phyloP scores from a whole-genome alignment of 2,888 invertebrate species.

The Fragum whitleyi region DNA sequence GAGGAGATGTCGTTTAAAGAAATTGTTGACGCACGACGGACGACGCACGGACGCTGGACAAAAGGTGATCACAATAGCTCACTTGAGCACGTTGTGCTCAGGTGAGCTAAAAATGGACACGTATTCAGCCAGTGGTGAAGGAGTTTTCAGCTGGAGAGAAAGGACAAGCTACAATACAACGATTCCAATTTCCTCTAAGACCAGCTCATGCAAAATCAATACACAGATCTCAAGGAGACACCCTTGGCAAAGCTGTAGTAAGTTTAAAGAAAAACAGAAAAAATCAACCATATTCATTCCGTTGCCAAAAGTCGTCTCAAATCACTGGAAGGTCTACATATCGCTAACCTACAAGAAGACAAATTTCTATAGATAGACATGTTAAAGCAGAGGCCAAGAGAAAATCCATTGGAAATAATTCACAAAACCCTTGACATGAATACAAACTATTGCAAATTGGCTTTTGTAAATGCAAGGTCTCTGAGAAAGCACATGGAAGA shows the following conservation, averaged over 20 bases:
- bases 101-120: no score
- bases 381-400: slow-evolving; percentile 42
- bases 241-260: slow-evolving; percentile 51
- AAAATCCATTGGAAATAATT: slow-evolving; percentile 13
- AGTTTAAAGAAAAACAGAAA: slow-evolving; percentile 50
- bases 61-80: no score
- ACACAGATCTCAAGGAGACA: slow-evolving; percentile 60
- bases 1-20: no score
- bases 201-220: slow-evolving; percentile 59
- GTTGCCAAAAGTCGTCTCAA: slow-evolving; percentile 57
- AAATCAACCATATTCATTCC: slow-evolving; percentile 61
- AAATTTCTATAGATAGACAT: slow-evolving; percentile 39
- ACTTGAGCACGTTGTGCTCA: no score
- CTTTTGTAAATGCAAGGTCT: slow-evolving; percentile 55
- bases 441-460: slow-evolving; percentile 31
- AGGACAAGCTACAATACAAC: slow-evolving; percentile 42
- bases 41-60: no score
- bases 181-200: slow-evolving; percentile 60
- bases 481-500: slow-evolving; percentile 34
- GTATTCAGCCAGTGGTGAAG: slow-evolving; percentile 36
- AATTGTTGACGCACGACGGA: no score
- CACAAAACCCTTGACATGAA: slow-evolving; percentile 16
- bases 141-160: slow-evolving; percentile 44
- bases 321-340: slow-evolving; percentile 48
- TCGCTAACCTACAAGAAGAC: slow-evolving; percentile 47